These are phyloP conservation scores for Halcyon malimbica DNA, from an alignment of 2,113 vertebrate genomes.

Conservation along the genomic window DNA sequence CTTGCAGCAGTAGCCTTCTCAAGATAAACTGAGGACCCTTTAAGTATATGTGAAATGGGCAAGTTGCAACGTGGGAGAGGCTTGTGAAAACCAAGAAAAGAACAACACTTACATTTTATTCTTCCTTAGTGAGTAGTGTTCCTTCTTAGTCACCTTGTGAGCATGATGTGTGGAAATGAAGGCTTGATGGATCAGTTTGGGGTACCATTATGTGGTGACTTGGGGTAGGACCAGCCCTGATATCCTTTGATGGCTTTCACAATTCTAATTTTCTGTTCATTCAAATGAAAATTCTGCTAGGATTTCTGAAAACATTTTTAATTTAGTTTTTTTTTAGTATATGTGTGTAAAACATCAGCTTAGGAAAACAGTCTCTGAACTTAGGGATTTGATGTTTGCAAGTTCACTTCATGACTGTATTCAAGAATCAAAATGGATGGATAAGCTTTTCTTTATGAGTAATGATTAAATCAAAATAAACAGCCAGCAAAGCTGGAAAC, in stretches of 20 bases:
- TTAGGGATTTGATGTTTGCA: background rate
- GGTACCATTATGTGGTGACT: background rate
- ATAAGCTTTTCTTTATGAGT: background rate
- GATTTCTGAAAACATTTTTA: background rate
- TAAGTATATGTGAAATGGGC: background rate
- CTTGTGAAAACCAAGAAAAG: background rate
- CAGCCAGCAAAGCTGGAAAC: background rate
- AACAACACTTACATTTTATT: background rate
- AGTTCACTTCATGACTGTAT: background rate
- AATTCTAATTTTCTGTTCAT: background rate
- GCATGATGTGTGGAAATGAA: background rate
- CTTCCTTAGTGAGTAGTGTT: background rate
- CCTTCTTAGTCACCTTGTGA: background rate
- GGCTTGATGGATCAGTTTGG: background rate
- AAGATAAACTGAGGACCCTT: background rate
- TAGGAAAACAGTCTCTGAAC: background rate
- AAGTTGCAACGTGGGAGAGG: background rate
- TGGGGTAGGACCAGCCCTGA: background rate
- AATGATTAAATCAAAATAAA: background rate
- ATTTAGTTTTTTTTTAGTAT: background rate
- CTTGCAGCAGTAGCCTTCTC: background rate
- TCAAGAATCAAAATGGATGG: background rate
- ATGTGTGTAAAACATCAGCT: background rate
- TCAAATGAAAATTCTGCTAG: background rate
- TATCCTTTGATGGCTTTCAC: background rate